These are phyloP conservation scores for Brachypodius melanocephalos DNA, from an alignment of 2,113 vertebrate species.

Conservation along the genomic window DNA sequence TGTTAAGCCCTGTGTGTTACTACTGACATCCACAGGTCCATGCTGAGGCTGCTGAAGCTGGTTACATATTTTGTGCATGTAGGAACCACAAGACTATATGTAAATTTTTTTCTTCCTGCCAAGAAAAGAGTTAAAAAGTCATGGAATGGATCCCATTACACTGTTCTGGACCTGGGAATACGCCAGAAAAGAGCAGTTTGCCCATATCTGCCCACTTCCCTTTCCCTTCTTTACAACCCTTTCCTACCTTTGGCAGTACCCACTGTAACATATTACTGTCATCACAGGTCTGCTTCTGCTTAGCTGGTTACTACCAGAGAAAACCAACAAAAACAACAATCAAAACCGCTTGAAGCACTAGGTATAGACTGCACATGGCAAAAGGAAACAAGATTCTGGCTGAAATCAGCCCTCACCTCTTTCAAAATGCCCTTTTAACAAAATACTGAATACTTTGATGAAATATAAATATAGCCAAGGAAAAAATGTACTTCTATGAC, in stretches of 20 bases:
- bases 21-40: background rate
- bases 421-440: background rate
- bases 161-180: background rate
- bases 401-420: background rate
- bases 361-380: background rate
- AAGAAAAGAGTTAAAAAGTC: background rate
- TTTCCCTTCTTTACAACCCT: background rate
- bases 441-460: background rate
- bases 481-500: background rate
- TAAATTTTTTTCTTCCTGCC: background rate
- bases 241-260: background rate
- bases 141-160: background rate
- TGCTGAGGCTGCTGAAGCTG: background rate
- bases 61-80: background rate
- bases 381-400: background rate
- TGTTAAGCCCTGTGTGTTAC: background rate
- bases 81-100: background rate
- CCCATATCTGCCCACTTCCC: background rate
- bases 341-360: background rate
- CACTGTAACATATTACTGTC: background rate
- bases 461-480: background rate
- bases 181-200: background rate
- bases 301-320: background rate
- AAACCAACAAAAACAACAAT: background rate
- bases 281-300: background rate